These are phyloP conservation scores for Actenoides hombroni DNA, from an alignment of 2,113 vertebrate genomes.

Conservation along the genomic window DNA sequence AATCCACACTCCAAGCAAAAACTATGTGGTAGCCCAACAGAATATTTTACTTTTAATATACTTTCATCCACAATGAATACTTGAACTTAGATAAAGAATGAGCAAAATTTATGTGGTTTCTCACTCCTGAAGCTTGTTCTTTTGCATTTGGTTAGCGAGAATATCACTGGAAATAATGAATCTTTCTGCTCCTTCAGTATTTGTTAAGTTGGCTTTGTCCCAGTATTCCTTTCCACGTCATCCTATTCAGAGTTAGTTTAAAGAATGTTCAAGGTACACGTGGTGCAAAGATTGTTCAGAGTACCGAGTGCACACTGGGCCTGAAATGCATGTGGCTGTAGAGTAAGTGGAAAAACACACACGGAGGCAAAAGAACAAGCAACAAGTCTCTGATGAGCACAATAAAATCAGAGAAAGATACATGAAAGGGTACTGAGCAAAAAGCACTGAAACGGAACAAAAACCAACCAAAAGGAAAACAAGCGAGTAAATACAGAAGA, in stretches of 20 bases:
- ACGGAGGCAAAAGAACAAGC: not conserved
- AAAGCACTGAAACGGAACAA: not conserved
- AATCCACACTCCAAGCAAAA: not conserved
- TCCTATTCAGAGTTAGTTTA: not conserved
- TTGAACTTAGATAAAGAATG: not conserved
- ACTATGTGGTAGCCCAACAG: not conserved
- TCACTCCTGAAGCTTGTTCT: not conserved
- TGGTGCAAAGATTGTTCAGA: not conserved
- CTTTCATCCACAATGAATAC: not conserved
- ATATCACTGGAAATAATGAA: not conserved
- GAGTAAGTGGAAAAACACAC: not conserved
- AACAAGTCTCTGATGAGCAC: not conserved
- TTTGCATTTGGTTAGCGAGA: not conserved
- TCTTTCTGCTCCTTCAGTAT: not conserved
- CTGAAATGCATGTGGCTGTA: not conserved
- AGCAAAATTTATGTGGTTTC: not conserved
- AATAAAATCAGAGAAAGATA: not conserved
- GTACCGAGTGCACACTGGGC: not conserved
- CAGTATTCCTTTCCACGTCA: not conserved
- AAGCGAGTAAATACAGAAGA: not conserved
- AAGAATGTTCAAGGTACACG: not conserved
- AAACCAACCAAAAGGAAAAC: not conserved
- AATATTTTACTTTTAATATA: not conserved
- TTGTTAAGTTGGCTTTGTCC: not conserved
- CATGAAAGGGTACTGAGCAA: not conserved